These are phyloP conservation scores for Iguana delicatissima DNA, from an alignment of 2,797 vertebrate species.

Conservation along the genomic window DNA sequence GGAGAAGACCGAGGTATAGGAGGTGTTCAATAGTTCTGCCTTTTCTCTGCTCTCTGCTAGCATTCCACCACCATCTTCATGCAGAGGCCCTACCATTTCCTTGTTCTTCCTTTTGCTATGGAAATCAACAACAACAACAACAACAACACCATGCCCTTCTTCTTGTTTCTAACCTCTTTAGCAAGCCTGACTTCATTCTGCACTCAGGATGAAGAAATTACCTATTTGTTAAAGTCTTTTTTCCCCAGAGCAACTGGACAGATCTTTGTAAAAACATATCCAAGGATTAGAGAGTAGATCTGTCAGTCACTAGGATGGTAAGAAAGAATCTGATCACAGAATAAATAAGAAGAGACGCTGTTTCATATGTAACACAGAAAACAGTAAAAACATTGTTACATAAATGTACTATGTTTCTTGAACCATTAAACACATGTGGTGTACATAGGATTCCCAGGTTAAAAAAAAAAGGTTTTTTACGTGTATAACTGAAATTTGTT, in stretches of 20 bases:
- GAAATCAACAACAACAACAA: too few species aligned
- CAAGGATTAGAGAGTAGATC: background rate
- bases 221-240: too few species aligned
- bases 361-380: background rate
- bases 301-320: too few species aligned
- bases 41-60: too few species aligned
- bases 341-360: background rate
- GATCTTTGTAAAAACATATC: background rate
- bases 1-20: too few species aligned
- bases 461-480: background rate
- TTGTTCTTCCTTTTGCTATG: too few species aligned
- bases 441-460: background rate
- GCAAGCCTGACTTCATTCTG: too few species aligned
- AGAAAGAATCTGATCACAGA: conserved; percentile 6
- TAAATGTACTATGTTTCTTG: background rate
- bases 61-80: too few species aligned
- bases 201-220: background rate
- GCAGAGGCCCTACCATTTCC: too few species aligned
- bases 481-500: background rate
- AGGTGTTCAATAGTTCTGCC: too few species aligned
- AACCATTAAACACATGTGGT: background rate
- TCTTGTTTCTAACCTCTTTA: too few species aligned
- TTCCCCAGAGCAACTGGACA: background rate
- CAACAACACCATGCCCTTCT: too few species aligned
- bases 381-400: background rate